Base-by-base conservation (phyloP, 1,140 invertebrate genomes). In the Orchestia grillus region DNA sequence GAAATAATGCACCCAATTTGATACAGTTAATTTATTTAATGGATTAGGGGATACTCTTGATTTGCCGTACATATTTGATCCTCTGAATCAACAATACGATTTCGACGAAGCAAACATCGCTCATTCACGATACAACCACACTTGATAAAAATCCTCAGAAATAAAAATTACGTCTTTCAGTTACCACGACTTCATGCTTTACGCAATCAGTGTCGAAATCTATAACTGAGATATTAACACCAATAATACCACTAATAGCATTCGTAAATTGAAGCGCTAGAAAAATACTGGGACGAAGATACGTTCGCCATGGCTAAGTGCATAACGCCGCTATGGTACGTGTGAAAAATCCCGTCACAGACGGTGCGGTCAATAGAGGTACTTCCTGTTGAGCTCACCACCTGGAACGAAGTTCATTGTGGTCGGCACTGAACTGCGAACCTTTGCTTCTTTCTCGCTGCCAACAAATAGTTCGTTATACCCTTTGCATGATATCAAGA, bases 331-430 rank as follows among this genome's bases (percentile, higher is more conserved):
- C 36, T 3, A 15, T 36, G 62, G 62, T 77, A 23, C 28, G 62
- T 77, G 11, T 77, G 62, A 15, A 15, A 88, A 87, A 40, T 41
- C 88, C 96, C 90, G 96, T 77, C 91, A 87, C 95, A 96, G 87
- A 47, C 40, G 62, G 41, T 41, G 47, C 94, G 41, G 43, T 44
- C 47, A 95, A 87, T 95, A 95, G 95, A 77, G 44, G 95, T 95
- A 95, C 57, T 87, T 95, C 44, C 62, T 77, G 62, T 77, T 77
- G 62, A 77, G 36, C 62, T 77, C 62, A 36, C 28, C 28, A 15
- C 62, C 62, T 77, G 62, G 62, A 77, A 77, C 62, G 62, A 77
- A 77, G 62, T 36, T 19, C 28, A 36, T 3, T 15, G 62, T 36
- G 62, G 62, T 36, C 11, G 62, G 36, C 62, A 77, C 11, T 77